phyloP scores from a whole-genome alignment of 2,888 invertebrate species.

The Agrilus cyanescens region DNA sequence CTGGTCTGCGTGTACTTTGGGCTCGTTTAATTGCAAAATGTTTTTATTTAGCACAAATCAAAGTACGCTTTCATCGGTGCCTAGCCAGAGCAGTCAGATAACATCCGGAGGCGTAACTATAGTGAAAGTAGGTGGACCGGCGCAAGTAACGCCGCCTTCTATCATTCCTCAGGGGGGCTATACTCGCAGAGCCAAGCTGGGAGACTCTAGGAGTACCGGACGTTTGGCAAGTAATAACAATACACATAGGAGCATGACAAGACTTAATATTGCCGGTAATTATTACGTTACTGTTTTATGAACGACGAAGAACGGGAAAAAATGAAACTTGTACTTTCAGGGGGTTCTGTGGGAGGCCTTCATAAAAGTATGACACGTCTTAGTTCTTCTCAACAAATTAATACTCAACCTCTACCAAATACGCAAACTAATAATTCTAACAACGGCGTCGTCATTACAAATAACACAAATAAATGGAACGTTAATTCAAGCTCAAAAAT shows the following conservation, averaged over 20 bases:
- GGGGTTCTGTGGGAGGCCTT: conserved; percentile 63
- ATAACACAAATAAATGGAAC: conserved; percentile 38
- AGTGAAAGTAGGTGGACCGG: conserved; percentile 54
- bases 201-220: conserved; percentile 66
- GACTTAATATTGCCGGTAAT: conserved; percentile 58
- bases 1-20: too few species aligned
- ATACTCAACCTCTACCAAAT: conserved; percentile 32
- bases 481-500: conserved; percentile 36
- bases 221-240: conserved; percentile 56
- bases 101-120: conserved; percentile 69
- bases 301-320: background rate
- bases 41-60: conserved; percentile 28
- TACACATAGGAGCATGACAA: conserved; percentile 67
- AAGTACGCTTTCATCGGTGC: conserved; percentile 14
- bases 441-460: conserved; percentile 37
- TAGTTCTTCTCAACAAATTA: conserved; percentile 67
- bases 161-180: conserved; percentile 36
- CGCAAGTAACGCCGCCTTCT: conserved; percentile 14
- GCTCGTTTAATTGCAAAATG: background rate
- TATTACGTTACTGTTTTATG: conserved; percentile 1
- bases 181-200: conserved; percentile 51
- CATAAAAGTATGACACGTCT: conserved; percentile 75
- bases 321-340: conserved; percentile 25
- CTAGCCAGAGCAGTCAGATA: conserved; percentile 38
- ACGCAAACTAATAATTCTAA: conserved; percentile 23